Conservation (phyloP, 2,888 invertebrate genomes). For the Minunthozetes semirufus region DNA sequence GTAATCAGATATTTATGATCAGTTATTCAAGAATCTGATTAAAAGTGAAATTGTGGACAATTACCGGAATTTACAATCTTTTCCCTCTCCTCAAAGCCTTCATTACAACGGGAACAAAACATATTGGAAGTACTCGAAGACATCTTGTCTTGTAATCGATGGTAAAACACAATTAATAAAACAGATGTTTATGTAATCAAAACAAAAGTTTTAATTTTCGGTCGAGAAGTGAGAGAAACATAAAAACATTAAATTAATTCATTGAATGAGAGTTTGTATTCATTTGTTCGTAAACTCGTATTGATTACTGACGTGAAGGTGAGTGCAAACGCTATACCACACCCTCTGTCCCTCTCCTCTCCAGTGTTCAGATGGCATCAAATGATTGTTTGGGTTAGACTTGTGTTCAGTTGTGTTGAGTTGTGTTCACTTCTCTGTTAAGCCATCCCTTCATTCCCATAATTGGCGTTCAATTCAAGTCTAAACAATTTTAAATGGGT, state of each 20-base stretch:
- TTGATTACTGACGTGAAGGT: neutral
- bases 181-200: constrained; percentile 4
- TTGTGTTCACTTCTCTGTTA: too few relatives aligned
- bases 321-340: neutral
- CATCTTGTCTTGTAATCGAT: neutral
- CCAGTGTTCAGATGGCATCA: too few relatives aligned
- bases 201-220: neutral
- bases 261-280: neutral
- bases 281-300: neutral
- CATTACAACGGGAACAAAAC: constrained; percentile 81
- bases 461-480: constrained; percentile 1
- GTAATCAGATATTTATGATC: neutral
- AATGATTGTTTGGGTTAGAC: too few relatives aligned
- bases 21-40: neutral
- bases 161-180: neutral
- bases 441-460: constrained; percentile 20
- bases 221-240: neutral
- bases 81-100: constrained; percentile 91
- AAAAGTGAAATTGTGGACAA: neutral
- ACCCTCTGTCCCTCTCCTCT: neutral
- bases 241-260: neutral
- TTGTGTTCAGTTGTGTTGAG: neutral
- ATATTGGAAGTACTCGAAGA: constrained; percentile 28
- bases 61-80: constrained; percentile 93
- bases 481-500: neutral